A percentile compares a stretch with the other conserved stretches of the same genome.
Evolutionary conservation across 2,888 invertebrate genomes (phyloP).

Genomic region (Drosophila pseudotalamancana): DNA sequence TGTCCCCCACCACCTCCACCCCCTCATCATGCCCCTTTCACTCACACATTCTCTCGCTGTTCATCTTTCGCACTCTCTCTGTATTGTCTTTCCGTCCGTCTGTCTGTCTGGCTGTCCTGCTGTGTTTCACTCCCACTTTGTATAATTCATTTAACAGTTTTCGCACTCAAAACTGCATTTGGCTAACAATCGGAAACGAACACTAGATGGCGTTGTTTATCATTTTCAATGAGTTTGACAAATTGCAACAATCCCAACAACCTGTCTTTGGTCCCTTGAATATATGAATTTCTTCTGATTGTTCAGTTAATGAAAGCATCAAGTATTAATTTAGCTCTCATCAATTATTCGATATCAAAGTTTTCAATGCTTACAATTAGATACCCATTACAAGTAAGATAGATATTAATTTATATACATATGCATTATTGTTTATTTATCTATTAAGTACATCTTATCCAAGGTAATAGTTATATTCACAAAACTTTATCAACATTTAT

Average conservation of each 20-base stretch:
- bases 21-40: too few species aligned
- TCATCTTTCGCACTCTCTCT: neutral
- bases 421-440: too few species aligned
- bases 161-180: constrained; percentile 54
- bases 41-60: neutral
- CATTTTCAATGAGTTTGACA: constrained; percentile 14
- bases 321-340: neutral
- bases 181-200: constrained; percentile 28
- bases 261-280: constrained; percentile 6
- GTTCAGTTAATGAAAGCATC: too few species aligned
- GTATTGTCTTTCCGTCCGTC: too few species aligned
- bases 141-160: constrained; percentile 54
- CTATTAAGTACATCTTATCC: too few species aligned
- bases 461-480: too few species aligned
- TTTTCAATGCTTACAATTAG: neutral
- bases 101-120: constrained; percentile 12
- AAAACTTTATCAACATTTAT: too few species aligned
- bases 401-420: too few species aligned
- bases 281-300: neutral
- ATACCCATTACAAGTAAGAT: too few species aligned
- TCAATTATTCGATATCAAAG: neutral
- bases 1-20: too few species aligned
- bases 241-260: constrained; percentile 20
- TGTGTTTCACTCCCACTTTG: constrained; percentile 21
- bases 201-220: constrained; percentile 51